Evolutionary conservation across 2,113 vertebrate species (phyloP), one percentile per base, ranked within the genome.

Genomic region (Melanostigma gelatinosum): DNA sequence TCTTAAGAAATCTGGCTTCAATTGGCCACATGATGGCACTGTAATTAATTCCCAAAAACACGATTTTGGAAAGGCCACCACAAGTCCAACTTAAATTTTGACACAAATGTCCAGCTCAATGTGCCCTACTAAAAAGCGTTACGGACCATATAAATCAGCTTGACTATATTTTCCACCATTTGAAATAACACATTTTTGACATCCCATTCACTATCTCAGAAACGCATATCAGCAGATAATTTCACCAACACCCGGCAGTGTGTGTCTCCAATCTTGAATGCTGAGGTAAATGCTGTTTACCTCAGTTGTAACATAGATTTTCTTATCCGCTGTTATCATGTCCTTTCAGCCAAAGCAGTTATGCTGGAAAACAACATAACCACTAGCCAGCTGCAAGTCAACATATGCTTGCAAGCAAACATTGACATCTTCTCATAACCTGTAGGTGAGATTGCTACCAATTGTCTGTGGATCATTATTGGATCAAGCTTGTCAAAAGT

Each of bases 211-310:
- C 18, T 34, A 9, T 11, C 24, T 68, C 54, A 68, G n/a, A 42
- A 62, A 42, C 16, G 55, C 22, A 60, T n/a, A 67, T 67, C 16
- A 22, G 42, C 16, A 7, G 22, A n/a, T 60, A 11, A 20, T 60
- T 16, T 40, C 44, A 58, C 61, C n/a, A 73, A 48, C 57, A 61
- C 13, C 44, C 38, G 60, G 15, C 55, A 72, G 24, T 61, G 38
- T 61, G 24, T 44, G 24, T 44, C 34, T 20, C 15, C 18, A 15
- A 16, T 76, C 24, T 55, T 7, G 44, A 12, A n/a, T n/a, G n/a
- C n/a, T 32, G 57, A 16, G 20, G 16, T 50, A 32, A 27, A 13
- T 4, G 12, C 20, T 34, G 12, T 67, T 52, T 50, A 6, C n/a
- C 24, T 70, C 32, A 69, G 22, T 11, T 36, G 20, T 11, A 16